Evolutionary conservation across 2,888 invertebrate genomes (phyloP), one percentile per base, ranked within the genome.

Genomic region (Spialia ferax): DNA sequence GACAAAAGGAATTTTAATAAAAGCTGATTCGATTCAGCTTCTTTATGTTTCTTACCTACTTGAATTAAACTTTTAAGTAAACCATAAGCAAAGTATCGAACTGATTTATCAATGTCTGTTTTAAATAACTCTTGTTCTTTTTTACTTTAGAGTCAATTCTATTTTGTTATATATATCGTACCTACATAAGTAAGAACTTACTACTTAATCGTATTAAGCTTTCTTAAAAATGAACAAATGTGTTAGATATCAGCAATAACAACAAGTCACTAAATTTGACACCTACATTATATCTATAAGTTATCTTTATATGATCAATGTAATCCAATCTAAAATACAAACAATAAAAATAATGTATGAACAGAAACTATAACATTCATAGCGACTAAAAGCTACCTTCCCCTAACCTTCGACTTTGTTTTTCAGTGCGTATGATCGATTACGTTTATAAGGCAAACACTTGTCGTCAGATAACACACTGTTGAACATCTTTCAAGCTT

Each of bases 391-490:
- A 48, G 48, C 48, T 48, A 48, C 48, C 20, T 48, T 48, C 48
- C 48, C 48, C 48, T 20, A 48, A 48, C 20, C 48, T 48, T 48
- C 48, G 48, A 48, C 48, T 10, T 18, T 48, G 48, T 48, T 48
- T 48, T 48, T 48, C 48, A 48, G 48, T 48, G 48, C 48, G 48
- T 48, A 48, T 48, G 48, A 48, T 48, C 48, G 48, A 48, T 22
- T 48, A 48, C 20, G 20, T 48, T 20, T 48, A 48, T 48, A 48
- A 48, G 48, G 22, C 48, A 22, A 48, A 45, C 45, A 45, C 45
- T 45, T 45, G 15, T 20, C 45, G 18, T 45, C 45, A 45, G 45
- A 45, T 18, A 45, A 45, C 20, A 45, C 18, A 45, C 45, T 18
- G 45, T 45, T 45, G 20, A 20, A 18, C 45, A 45, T 45, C 10